Conservation (phyloP, 1,140 invertebrate genomes). For the Dendroctonus ponderosae region DNA sequence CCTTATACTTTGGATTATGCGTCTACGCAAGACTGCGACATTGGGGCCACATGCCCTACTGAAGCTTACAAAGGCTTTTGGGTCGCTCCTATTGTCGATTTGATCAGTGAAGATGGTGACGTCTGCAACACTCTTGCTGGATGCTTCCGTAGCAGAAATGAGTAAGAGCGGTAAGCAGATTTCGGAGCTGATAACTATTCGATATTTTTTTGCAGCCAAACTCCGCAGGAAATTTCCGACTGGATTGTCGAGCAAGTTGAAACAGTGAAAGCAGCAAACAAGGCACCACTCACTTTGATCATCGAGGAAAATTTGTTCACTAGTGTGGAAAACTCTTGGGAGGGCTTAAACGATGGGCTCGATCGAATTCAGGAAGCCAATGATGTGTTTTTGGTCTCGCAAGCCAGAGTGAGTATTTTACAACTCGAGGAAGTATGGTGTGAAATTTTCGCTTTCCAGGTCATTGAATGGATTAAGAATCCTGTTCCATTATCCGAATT, state of each 20-base stretch:
- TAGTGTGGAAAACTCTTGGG: constrained; percentile 25
- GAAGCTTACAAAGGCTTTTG: constrained; percentile 62
- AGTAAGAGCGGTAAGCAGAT: constrained; percentile 9
- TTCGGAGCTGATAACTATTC: background rate
- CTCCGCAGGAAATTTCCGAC: constrained; percentile 35
- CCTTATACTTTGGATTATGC: constrained; percentile 70
- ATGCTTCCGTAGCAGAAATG: constrained; percentile 47
- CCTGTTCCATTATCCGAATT: constrained; percentile 35
- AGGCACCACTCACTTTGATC: constrained; percentile 39
- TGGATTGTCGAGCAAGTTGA: constrained; percentile 40
- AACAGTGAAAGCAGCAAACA: constrained; percentile 17
- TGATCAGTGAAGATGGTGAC: constrained; percentile 52
- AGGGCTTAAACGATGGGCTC: constrained; percentile 34
- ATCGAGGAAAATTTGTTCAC: constrained; percentile 38
- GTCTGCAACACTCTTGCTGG: constrained; percentile 62
- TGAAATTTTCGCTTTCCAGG: constrained; percentile 28
- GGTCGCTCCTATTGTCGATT: constrained; percentile 65
- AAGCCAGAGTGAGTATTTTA: constrained; percentile 28
- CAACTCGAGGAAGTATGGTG: too few relatives aligned
- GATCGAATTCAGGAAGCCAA: constrained; percentile 28
- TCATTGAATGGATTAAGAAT: constrained; percentile 41
- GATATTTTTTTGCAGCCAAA: constrained; percentile 27
- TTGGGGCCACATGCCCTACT: constrained; percentile 60
- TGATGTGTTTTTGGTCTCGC: constrained; percentile 41
- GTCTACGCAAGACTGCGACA: constrained; percentile 61